Percentiles rank a stretch among this genome's conserved stretches.
These are phyloP conservation scores for Muscicapa comitata DNA, from an alignment of 2,797 vertebrate species.

Conservation along the genomic window DNA sequence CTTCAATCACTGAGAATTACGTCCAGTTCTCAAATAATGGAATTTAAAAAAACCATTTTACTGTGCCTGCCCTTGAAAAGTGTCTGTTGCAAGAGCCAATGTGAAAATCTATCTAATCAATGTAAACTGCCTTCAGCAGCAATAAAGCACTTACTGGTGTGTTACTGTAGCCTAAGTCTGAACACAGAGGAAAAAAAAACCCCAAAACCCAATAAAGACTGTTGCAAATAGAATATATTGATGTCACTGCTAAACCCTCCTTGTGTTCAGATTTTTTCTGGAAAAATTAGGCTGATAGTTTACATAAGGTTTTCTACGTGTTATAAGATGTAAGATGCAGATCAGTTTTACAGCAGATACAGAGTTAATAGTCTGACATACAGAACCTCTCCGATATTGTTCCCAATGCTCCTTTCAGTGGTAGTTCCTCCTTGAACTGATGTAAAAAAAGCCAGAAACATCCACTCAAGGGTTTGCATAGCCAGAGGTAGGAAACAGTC, in stretches of 20 bases:
- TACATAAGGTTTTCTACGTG: neutral
- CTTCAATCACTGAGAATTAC: slow-evolving; percentile 34
- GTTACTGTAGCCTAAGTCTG: neutral
- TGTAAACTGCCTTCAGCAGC: slow-evolving; percentile 1
- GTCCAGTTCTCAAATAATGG: slow-evolving; percentile 35
- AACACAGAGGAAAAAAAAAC: neutral
- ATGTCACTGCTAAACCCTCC: neutral
- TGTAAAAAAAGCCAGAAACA: neutral
- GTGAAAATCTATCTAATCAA: slow-evolving; percentile 33
- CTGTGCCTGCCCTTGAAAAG: slow-evolving; percentile 36
- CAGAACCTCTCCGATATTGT: neutral
- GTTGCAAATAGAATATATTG: neutral
- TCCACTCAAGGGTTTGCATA: neutral
- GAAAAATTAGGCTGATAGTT: neutral
- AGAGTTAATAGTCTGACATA: neutral
- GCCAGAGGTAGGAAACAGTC: neutral
- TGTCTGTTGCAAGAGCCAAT: neutral
- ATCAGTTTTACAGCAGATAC: neutral
- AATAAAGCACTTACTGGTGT: neutral
- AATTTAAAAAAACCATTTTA: neutral
- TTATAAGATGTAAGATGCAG: neutral
- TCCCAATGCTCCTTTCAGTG: neutral
- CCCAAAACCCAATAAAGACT: neutral
- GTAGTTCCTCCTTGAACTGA: neutral
- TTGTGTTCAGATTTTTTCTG: neutral